These are phyloP conservation scores for Mus spretus DNA, from an alignment of 2,797 vertebrate species.

Conservation along the genomic window DNA sequence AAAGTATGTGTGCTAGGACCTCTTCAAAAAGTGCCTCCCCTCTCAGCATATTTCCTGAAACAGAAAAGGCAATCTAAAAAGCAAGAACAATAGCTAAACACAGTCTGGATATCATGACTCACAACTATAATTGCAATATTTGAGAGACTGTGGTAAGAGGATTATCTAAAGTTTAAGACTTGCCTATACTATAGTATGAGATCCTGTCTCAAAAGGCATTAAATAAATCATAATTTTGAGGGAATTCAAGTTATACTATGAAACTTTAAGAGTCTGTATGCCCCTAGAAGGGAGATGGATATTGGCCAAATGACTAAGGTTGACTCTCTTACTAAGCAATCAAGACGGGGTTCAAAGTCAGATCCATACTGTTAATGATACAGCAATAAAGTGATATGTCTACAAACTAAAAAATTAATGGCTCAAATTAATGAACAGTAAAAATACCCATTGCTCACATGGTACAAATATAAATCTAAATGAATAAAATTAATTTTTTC, in stretches of 20 bases:
- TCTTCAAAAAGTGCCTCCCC: not conserved
- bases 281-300: not conserved
- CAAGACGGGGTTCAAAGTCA: not conserved
- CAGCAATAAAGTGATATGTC: conserved; percentile 7
- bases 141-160: too few species aligned
- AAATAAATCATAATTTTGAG: not conserved
- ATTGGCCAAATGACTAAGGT: not conserved
- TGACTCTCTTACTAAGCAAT: not conserved
- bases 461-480: conserved; percentile 13
- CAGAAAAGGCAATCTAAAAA: not conserved
- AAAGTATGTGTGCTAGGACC: not conserved
- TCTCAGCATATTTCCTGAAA: not conserved
- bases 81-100: not conserved
- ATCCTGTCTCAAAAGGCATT: not conserved
- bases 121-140: not conserved
- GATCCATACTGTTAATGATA: not conserved
- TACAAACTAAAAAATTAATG: conserved; percentile 25
- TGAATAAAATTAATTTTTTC: conserved; percentile 29
- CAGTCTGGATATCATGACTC: not conserved
- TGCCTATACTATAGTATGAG: not conserved
- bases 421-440: not conserved
- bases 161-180: not conserved
- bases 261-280: not conserved
- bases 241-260: not conserved
- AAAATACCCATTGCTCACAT: conserved; percentile 20